These are phyloP conservation scores for Caenorhabditis auriculariae DNA, from an alignment of 2,888 invertebrate genomes.

Conservation along the genomic window DNA sequence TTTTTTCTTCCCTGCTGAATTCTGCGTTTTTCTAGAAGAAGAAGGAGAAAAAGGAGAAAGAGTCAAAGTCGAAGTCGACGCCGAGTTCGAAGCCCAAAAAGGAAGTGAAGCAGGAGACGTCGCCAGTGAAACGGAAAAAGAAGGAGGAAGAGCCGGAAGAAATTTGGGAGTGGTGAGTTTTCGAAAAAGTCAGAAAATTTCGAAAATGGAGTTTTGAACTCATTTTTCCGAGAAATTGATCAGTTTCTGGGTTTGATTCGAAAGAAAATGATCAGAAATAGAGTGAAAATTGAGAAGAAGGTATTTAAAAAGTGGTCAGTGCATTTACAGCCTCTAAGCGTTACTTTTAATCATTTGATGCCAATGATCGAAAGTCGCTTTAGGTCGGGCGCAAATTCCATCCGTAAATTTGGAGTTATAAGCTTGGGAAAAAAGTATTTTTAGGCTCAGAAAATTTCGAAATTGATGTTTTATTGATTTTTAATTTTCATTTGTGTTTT, in stretches of 20 bases:
- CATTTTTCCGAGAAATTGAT: not conserved
- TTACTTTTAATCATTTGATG: too few relatives aligned
- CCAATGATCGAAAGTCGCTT: too few relatives aligned
- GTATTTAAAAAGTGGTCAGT: too few relatives aligned
- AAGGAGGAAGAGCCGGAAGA: slow-evolving; percentile 64
- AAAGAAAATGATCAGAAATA: not conserved
- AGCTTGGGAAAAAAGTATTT: too few relatives aligned
- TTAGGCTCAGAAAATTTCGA: too few relatives aligned
- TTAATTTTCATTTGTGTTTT: too few relatives aligned
- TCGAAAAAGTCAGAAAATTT: not conserved
- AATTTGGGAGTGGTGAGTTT: slow-evolving; percentile 73
- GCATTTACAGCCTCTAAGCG: too few relatives aligned
- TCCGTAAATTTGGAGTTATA: too few relatives aligned
- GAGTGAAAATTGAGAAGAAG: not conserved
- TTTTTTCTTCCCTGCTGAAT: too few relatives aligned
- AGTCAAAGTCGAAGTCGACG: slow-evolving; percentile 15
- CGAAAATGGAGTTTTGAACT: not conserved
- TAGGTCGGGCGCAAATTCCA: too few relatives aligned
- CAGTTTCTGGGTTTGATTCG: not conserved
- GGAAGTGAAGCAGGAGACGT: slow-evolving; percentile 38
- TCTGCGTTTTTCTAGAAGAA: slow-evolving; percentile 35
- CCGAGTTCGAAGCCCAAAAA: slow-evolving; percentile 13
- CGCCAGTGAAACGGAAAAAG: slow-evolving; percentile 45
- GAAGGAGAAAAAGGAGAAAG: slow-evolving; percentile 47
- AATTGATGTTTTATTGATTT: too few relatives aligned